Evolutionary conservation across 2,113 vertebrate genomes (phyloP), one percentile per base, ranked within the genome.

Genomic region (Garra rufa): DNA sequence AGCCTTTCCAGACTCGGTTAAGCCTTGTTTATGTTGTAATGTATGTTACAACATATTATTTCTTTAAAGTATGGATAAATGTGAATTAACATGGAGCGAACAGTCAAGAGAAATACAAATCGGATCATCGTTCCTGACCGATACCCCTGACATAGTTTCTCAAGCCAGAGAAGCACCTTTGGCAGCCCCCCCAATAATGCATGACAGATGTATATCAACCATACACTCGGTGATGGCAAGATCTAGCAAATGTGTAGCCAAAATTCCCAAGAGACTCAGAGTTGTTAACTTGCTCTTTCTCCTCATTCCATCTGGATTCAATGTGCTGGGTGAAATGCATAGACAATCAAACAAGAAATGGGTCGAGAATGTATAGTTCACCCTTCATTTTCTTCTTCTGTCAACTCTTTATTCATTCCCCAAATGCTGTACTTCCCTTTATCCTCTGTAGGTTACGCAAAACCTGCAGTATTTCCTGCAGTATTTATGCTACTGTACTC

Each of bases 171-270:
- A 92, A 92, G 89, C 90, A 90, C 91, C 85, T 85, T 91, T 92
- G 92, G 92, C 90, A 93, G 94, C n/a, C 85, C 74, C 87, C 46
- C 86, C 90, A 93, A 93, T 95, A 95, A 95, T 94, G 92, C 92
- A 89, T 94, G 93, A 92, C 94, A 95, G 93, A 95, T 95, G 94
- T 94, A 94, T 84, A 85, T 93, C 92, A 91, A 90, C 92, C 76
- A 24, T 79, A 83, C 63, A 38, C 71, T 74, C 86, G 17, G 67
- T 83, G 85, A 83, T 87, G 74, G 77, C 71, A 79, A 52, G 82
- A 83, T 73, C 43, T 61, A 63, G 52, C 46, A 81, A 83, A 87
- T 30, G 26, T 88, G 82, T 41, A 76, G 76, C 82, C 76, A 81
- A 87, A 70, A 46, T 30, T 70, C 71, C 57, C 73, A 44, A 9